Evolutionary conservation across 2,797 vertebrate genomes (phyloP).

Genomic region (Valencia hispanica): DNA sequence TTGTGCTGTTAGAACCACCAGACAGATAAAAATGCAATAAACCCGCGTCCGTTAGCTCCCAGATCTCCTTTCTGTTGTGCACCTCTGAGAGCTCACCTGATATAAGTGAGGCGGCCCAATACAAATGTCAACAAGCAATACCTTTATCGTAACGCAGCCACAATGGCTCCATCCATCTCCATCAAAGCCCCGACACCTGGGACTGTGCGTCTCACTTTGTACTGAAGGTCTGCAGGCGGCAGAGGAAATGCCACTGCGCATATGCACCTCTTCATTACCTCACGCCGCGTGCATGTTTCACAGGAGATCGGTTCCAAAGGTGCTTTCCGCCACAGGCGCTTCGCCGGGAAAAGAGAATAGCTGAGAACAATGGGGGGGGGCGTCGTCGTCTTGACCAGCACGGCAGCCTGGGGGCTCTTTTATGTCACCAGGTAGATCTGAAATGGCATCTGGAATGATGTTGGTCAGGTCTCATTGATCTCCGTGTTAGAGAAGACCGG

Average conservation of each 20-base stretch:
- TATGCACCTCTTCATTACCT: conserved; percentile 68
- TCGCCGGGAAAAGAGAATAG: conserved; percentile 25
- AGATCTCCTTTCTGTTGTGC: conserved; percentile 18
- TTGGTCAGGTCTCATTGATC: conserved; percentile 62
- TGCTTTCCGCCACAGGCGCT: conserved; percentile 67
- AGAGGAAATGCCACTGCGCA: conserved; percentile 63
- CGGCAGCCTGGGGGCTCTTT: conserved; percentile 63
- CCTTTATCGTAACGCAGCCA: conserved; percentile 55
- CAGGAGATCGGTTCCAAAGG: conserved; percentile 61
- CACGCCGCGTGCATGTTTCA: conserved; percentile 53
- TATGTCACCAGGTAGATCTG: conserved; percentile 60
- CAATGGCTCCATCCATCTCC: conserved; percentile 50
- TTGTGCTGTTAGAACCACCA: not conserved
- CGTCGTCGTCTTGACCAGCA: conserved; percentile 30
- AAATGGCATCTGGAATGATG: conserved; percentile 57
- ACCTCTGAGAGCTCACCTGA: conserved; percentile 16
- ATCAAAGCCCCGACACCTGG: conserved; percentile 57
- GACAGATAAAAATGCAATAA: conserved; percentile 9
- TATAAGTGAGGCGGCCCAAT: not conserved
- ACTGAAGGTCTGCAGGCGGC: conserved; percentile 60
- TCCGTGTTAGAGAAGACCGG: conserved; percentile 41
- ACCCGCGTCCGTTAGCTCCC: conserved; percentile 1
- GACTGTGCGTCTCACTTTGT: conserved; percentile 46
- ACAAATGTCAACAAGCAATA: conserved; percentile 64
- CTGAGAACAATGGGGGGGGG: conserved; percentile 29